Evolutionary conservation across 1,140 invertebrate species (phyloP), one percentile per base, ranked within the genome.

Genomic region (Brachionus rotundiformis): DNA sequence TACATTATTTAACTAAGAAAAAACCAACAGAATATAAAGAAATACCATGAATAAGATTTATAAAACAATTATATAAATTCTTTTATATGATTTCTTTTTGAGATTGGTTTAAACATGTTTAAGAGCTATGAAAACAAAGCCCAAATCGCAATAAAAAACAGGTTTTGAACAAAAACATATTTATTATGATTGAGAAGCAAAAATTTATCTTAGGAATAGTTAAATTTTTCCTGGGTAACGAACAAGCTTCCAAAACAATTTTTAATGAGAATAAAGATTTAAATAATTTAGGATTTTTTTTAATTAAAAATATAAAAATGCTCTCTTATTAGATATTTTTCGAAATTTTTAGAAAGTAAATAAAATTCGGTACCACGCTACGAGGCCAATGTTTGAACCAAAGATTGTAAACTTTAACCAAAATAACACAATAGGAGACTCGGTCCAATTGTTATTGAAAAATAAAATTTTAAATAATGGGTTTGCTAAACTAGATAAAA

Each of bases 151-250:
- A n/a, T n/a, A n/a, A n/a, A 54, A 8, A 54, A 23, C 47, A 54
- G 47, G 19, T 54, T 54, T 54, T 54, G n/a, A 54, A 19, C 16
- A 54, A 54, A 54, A 54, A 54, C 47, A 54, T 54, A 54, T 54
- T 54, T 54, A 54, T 54, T 54, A 19, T 19, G 47, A 8, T n/a
- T 54, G 8, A 49, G 47, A 49, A 16, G 47, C 13, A 16, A 49
- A 54, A 23, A 23, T 54, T 54, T 8, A n/a, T 19, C 23, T 8
- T 19, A 54, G 8, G 8, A 54, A 54, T 54, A 23, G 0, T 8
- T 19, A 54, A n/a, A 6, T 54, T 23, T 25, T 54, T 54, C 19
- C 19, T 54, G 19, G 19, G 47, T 19, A 54, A 23, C 8, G n/a
- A 16, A 54, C 13, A 54, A 54, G 13, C 1, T 39, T 10, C 7